Conservation (phyloP, 2,797 vertebrate genomes). For the Diglossa cyanea region DNA sequence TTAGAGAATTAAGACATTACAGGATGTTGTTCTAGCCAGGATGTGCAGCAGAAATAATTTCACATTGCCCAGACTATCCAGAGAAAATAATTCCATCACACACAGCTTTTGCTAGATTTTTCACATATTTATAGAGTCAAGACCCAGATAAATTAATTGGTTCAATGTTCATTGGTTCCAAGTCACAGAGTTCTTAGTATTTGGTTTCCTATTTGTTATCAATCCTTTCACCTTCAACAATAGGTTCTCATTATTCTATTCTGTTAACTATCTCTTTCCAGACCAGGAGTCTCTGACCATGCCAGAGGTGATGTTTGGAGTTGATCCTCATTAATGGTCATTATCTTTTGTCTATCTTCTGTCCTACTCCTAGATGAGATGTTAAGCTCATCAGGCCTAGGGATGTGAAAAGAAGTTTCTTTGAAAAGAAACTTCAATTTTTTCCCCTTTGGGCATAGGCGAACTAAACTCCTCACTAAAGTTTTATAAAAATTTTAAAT, state of each 20-base stretch:
- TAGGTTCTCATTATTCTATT: background rate
- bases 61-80: background rate
- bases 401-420: background rate
- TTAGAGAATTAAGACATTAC: background rate
- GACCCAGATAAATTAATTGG: background rate
- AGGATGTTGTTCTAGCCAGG: background rate
- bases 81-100: background rate
- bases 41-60: background rate
- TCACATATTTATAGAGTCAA: background rate
- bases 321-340: background rate
- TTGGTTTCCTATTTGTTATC: background rate
- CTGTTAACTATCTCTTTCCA: background rate
- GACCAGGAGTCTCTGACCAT: background rate
- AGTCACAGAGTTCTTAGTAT: background rate
- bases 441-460: accelerated
- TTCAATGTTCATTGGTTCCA: background rate
- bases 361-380: background rate
- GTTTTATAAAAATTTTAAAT: background rate
- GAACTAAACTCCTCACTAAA: background rate
- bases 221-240: background rate
- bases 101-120: background rate
- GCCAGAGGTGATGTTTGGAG: background rate
- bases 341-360: background rate
- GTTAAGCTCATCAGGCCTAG: background rate
- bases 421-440: background rate